Conservation (phyloP, 2,797 vertebrate species). For the Spinus olivaceus region DNA sequence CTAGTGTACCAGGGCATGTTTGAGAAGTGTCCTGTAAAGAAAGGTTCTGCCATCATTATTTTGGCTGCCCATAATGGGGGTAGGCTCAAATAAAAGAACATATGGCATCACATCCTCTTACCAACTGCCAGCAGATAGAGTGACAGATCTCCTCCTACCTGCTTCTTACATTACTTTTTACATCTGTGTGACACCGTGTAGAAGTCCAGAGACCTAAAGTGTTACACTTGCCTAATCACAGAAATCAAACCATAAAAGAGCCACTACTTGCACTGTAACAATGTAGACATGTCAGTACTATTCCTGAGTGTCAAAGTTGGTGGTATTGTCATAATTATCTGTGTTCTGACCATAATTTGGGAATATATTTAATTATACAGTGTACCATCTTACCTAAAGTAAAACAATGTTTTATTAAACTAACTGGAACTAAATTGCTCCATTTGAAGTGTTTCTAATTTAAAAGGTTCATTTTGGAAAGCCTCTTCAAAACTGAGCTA, state of each 20-base stretch:
- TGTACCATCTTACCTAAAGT: background rate
- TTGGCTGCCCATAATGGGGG: background rate
- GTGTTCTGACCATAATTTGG: background rate
- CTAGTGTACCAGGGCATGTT: background rate
- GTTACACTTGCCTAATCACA: background rate
- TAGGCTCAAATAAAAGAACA: background rate
- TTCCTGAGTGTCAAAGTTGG: background rate
- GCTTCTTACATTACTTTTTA: background rate
- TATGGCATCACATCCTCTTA: background rate
- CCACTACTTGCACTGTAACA: background rate
- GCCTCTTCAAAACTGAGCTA: background rate
- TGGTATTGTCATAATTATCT: background rate
- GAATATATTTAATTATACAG: background rate
- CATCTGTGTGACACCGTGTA: fast-evolving
- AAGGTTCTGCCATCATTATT: background rate
- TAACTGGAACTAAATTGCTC: background rate
- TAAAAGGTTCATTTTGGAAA: background rate
- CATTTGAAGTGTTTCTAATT: background rate
- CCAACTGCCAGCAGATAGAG: background rate
- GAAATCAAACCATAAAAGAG: background rate
- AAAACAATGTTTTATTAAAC: background rate
- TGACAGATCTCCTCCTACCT: background rate
- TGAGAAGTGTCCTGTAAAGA: background rate
- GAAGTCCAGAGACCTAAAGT: background rate
- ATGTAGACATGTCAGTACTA: background rate